Base-by-base conservation (phyloP, 1,140 invertebrate species). In the Thaumatotibia leucotreta region DNA sequence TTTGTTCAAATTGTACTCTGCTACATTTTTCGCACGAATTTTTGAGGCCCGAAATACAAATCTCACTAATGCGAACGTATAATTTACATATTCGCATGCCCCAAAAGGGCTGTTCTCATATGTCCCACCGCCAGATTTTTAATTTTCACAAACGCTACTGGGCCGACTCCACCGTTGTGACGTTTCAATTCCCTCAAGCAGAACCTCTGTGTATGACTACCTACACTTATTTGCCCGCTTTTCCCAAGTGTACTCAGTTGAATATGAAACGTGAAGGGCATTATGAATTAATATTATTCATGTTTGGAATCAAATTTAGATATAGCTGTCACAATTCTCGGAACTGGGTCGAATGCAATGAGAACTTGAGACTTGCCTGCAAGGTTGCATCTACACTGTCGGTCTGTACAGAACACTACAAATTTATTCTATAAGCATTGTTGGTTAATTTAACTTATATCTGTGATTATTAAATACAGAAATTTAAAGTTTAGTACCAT, bases 271-370 rank as follows among this genome's bases (percentile, higher is more conserved):
- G 24, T 58, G 52, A 6, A 58, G 52, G 8, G 24, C 23, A 31
- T 58, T 58, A 58, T 31, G 52, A 0, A 27, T 29, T 58, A 27
- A 29, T 58, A 58, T 29, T 45, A 20, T 45, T 45, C 39, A 6
- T n/a, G 8, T 45, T 45, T 45, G 39, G 39, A 20, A 45, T 45
- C 39, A 45, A 20, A 45, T 45, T 45, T 45, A 45, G 39, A 45
- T 45, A 45, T 45, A 45, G 17, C 39, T 45, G 39, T 45, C 35
- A 39, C 39, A 23, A 54, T 65, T 63, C 32, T 67, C 62, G 64
- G 70, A 64, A 75, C 58, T 77, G 50, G 74, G 76, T 72, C 76
- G 72, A 72, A 71, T 69, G 62, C 61, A 75, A 45, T 45, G 17
- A 45, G 39, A 45, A 72, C 64, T 66, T 61, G 69, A 69, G 64